Percentiles rank a stretch among this genome's conserved stretches.
phyloP scores from a whole-genome alignment of 1,140 invertebrate genomes.

The Microvelia longipes region DNA sequence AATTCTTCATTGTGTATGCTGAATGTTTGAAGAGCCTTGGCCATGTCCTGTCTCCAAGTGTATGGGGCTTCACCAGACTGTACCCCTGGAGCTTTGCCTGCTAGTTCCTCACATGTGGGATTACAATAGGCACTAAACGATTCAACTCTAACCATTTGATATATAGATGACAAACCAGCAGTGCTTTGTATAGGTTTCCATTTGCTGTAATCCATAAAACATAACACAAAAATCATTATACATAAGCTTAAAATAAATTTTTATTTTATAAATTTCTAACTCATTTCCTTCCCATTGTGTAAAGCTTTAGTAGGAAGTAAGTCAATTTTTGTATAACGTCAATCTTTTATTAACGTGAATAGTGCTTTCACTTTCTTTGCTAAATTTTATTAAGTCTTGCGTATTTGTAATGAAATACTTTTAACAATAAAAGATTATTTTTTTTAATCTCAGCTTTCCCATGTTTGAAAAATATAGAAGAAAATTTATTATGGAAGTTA shows the following conservation, averaged over 20 bases:
- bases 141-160: conserved; percentile 61
- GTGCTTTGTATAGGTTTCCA: conserved; percentile 60
- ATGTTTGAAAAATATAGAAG: too few species aligned
- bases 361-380: too few species aligned
- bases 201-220: conserved; percentile 37
- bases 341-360: too few species aligned
- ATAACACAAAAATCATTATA: conserved; percentile 6
- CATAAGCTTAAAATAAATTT: conserved; percentile 4
- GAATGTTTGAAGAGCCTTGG: conserved; percentile 55
- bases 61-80: conserved; percentile 32
- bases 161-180: conserved; percentile 44
- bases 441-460: too few species aligned
- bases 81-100: conserved; percentile 18
- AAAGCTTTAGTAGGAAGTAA: too few species aligned
- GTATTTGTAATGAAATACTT: too few species aligned
- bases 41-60: conserved; percentile 51
- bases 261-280: conserved; percentile 9
- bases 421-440: too few species aligned
- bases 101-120: conserved; percentile 31
- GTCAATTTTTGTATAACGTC: too few species aligned
- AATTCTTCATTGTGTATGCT: conserved; percentile 54
- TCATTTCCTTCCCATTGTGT: neutral
- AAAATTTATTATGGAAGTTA: too few species aligned
- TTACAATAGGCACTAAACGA: conserved; percentile 66
- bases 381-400: too few species aligned